These are phyloP conservation scores for Chloropsis cyanopogon DNA, from an alignment of 2,113 vertebrate genomes.

Conservation along the genomic window DNA sequence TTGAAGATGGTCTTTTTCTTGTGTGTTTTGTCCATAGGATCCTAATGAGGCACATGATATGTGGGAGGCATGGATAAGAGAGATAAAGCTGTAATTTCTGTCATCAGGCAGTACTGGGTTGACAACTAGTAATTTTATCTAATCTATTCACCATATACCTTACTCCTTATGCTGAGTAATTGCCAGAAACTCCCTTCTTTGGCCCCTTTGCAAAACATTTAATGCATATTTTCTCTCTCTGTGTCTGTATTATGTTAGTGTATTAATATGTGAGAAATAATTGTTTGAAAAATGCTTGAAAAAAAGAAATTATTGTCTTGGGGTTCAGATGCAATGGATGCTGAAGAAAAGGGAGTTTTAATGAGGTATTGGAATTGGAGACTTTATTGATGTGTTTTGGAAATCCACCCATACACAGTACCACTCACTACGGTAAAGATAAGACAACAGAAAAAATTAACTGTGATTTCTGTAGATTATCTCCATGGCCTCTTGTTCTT, in stretches of 20 bases:
- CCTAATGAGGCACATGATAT: constrained; percentile 3
- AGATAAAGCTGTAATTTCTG: constrained; percentile 48
- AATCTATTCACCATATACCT: constrained; percentile 10
- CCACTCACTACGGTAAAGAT: neutral
- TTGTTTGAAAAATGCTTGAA: neutral
- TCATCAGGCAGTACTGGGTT: constrained; percentile 14
- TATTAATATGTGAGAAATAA: neutral
- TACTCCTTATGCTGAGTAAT: neutral
- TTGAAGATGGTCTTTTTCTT: neutral
- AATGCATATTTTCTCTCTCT: neutral
- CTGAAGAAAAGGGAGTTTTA: neutral
- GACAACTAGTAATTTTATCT: constrained; percentile 51
- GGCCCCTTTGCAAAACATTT: neutral
- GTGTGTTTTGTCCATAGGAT: neutral
- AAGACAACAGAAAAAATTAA: neutral
- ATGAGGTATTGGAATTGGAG: neutral
- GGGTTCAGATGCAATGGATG: neutral
- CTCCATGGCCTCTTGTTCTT: neutral
- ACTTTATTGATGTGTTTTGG: neutral
- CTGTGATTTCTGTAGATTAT: neutral
- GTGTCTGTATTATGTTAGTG: neutral
- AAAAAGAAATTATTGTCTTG: neutral
- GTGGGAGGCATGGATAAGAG: constrained; percentile 21
- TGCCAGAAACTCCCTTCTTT: constrained; percentile 22
- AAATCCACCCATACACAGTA: neutral